These are phyloP conservation scores for Agraylea sexmaculata DNA, from an alignment of 1,140 invertebrate genomes.

Conservation along the genomic window DNA sequence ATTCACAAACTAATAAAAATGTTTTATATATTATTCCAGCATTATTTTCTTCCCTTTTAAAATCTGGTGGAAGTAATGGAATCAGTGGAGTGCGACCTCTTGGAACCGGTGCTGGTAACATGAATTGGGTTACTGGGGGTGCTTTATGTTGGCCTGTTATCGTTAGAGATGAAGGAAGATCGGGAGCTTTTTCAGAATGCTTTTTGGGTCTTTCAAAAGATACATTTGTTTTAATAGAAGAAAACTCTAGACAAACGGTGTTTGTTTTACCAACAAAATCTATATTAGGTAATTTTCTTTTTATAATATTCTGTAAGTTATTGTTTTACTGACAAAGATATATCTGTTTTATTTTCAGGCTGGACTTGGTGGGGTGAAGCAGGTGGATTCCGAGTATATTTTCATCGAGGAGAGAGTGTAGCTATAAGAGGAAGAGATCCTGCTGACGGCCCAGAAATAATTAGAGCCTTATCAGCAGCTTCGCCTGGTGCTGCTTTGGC, in stretches of 20 bases:
- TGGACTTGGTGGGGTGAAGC: conserved; percentile 34
- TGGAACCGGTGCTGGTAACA: conserved; percentile 27
- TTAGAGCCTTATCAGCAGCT: conserved; percentile 28
- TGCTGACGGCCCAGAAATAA: conserved; percentile 49
- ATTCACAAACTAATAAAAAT: conserved; percentile 8
- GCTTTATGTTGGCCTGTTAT: conserved; percentile 35
- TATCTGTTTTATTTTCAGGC: conserved; percentile 25
- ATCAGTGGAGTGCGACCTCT: conserved; percentile 22
- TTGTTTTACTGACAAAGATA: neutral
- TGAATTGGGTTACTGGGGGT: conserved; percentile 32
- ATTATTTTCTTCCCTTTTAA: conserved; percentile 35
- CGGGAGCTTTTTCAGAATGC: conserved; percentile 59
- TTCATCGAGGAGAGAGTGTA: conserved; percentile 78
- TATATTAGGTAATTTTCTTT: conserved; percentile 46
- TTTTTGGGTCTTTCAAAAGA: conserved; percentile 81
- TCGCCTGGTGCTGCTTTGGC: conserved; percentile 45
- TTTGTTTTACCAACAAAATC: conserved; percentile 76
- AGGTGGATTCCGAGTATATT: conserved; percentile 53
- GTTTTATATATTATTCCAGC: conserved; percentile 24
- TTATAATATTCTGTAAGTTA: neutral
- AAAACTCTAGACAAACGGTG: conserved; percentile 68
- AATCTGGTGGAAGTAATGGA: conserved; percentile 32
- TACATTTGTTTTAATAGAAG: conserved; percentile 77
- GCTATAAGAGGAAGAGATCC: conserved; percentile 55
- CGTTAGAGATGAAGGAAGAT: conserved; percentile 21